Percentiles rank a stretch among this genome's conserved stretches.
Evolutionary conservation across 2,888 invertebrate species (phyloP).

Genomic region (Pyralis farinalis): DNA sequence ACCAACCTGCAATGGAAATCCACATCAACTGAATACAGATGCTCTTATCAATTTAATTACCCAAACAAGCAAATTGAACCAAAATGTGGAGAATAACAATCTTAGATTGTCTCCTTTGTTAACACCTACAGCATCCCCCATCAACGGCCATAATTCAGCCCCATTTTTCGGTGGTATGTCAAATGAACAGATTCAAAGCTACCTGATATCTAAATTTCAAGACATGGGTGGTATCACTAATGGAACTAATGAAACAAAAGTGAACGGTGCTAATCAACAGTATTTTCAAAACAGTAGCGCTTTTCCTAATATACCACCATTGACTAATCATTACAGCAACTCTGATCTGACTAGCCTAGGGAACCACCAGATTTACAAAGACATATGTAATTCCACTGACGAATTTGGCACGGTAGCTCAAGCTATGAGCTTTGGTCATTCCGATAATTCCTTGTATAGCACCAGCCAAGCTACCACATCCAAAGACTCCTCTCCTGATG

Average conservation of each 20-base stretch:
- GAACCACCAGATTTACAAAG: slow-evolving; percentile 42
- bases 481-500: slow-evolving; percentile 64
- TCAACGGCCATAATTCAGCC: slow-evolving; percentile 37
- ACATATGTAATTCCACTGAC: slow-evolving; percentile 38
- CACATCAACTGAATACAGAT: slow-evolving; percentile 35
- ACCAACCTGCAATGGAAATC: slow-evolving; percentile 44
- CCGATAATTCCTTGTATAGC: slow-evolving; percentile 54
- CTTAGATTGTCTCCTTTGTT: slow-evolving; percentile 40
- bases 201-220: slow-evolving; percentile 62
- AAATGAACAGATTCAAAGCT: slow-evolving; percentile 65
- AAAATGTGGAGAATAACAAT: slow-evolving; percentile 59
- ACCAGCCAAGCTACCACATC: slow-evolving; percentile 70
- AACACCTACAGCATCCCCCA: slow-evolving; percentile 35
- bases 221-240: slow-evolving; percentile 50
- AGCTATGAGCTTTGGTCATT: slow-evolving; percentile 61
- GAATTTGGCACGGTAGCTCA: slow-evolving; percentile 41
- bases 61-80: slow-evolving; percentile 34
- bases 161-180: slow-evolving; percentile 54
- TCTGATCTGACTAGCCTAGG: slow-evolving; percentile 50
- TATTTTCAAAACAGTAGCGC: slow-evolving; percentile 66
- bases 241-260: slow-evolving; percentile 27
- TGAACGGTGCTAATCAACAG: slow-evolving; percentile 46
- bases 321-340: slow-evolving; percentile 56
- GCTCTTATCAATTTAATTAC: slow-evolving; percentile 49
- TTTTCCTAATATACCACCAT: slow-evolving; percentile 64